phyloP scores from a whole-genome alignment of 2,113 vertebrate species.

The Laterallus jamaicensis region DNA sequence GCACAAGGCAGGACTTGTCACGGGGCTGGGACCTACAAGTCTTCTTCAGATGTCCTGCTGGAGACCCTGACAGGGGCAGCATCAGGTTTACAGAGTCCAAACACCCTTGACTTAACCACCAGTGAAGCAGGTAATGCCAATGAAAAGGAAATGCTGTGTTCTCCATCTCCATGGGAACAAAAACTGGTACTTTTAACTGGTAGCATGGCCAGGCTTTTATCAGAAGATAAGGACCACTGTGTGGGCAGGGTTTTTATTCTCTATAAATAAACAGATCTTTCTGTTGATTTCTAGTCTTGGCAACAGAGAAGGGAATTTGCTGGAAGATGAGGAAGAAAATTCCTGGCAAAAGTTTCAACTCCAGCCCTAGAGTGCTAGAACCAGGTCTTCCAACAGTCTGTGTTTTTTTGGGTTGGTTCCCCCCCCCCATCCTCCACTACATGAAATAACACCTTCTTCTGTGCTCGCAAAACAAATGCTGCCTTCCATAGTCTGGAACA shows the following conservation, averaged over 20 bases:
- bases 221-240: slow-evolving; percentile 32
- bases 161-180: slow-evolving; percentile 64
- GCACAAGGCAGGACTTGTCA: not conserved
- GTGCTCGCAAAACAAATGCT: slow-evolving; percentile 38
- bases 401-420: not conserved
- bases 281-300: not conserved
- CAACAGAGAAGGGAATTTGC: not conserved
- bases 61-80: not conserved
- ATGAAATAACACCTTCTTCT: not conserved
- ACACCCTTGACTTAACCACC: not conserved
- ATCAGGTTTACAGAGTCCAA: not conserved
- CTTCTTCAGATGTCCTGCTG: not conserved
- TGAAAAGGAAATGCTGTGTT: not conserved
- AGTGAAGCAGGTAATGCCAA: not conserved
- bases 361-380: not conserved
- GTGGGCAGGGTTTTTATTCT: slow-evolving; percentile 11
- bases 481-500: slow-evolving; percentile 12
- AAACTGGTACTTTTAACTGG: slow-evolving; percentile 22
- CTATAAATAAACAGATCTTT: slow-evolving; percentile 36
- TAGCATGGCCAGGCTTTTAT: slow-evolving; percentile 22
- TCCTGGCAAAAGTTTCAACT: slow-evolving; percentile 9
- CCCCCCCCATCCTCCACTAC: not conserved
- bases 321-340: not conserved
- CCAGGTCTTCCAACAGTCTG: not conserved
- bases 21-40: not conserved